Base-by-base conservation (phyloP, 2,797 vertebrate genomes). In the Scolopax bukidnonensis region DNA sequence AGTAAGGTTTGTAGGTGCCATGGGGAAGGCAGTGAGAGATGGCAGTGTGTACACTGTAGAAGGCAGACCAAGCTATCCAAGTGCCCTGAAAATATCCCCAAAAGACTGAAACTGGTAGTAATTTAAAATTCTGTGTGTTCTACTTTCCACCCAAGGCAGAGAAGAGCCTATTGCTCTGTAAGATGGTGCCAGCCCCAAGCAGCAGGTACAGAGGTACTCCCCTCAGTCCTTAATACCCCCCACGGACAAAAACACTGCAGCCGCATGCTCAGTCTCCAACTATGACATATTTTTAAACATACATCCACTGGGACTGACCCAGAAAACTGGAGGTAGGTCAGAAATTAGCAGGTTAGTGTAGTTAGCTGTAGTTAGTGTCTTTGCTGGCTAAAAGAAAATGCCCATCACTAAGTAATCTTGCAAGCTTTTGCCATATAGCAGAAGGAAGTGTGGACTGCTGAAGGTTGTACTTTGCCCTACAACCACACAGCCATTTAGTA, bases 211-310 rank as follows among this genome's bases (percentile, higher is more conserved):
- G 38, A 36, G 36, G 36, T 36, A 36, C 38, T 47, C 24, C 60
- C 36, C 61, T 19, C 18, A 0, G 32, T 4, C 2, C 10, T 33
- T 11, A 11, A 27, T 6, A 10, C 45, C 67, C 56, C 1, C 0
- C 36, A 36, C 36, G 36, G 36, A 36, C 36, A 51, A 18, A 54
- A 87, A 3, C 24, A 10, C 36, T 1, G 16, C 45, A 23, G 24
- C 67, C 12, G 0, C 40, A 4, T 2, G 3, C 21, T 51, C 74
- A 41, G 30, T 65, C 59, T 74, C 50, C 51, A 40, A 40, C 32
- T 38, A 14, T 17, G 5, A 16, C 15, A 4, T 40, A 12, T 48
- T 78, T 82, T 64, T 38, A 59, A 82, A 38, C 40, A 45, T 50
- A 11, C 33, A 21, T 30, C 61, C 21, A 19, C 18, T 28, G n/a